Percentiles rank a stretch among this genome's conserved stretches.
Conservation (phyloP, 1,140 invertebrate genomes). For the Atta texana region DNA sequence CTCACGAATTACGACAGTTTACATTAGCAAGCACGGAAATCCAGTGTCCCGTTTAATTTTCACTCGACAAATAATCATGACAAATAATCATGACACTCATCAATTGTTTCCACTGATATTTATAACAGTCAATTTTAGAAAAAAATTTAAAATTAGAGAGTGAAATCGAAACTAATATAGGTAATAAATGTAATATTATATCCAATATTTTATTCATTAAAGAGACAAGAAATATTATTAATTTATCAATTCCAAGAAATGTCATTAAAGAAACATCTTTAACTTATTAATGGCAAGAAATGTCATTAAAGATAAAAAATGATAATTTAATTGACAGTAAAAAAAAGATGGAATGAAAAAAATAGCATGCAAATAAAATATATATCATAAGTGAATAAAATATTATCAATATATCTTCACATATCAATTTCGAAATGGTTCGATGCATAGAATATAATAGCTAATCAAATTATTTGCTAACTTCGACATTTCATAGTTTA, state of each 20-base stretch:
- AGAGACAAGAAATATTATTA: too few species aligned
- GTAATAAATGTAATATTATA: background rate
- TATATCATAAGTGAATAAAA: constrained; percentile 3
- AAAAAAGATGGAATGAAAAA: background rate
- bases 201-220: background rate
- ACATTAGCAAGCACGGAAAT: constrained; percentile 1
- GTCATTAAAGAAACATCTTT: background rate
- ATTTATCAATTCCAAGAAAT: background rate
- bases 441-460: background rate
- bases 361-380: too few species aligned
- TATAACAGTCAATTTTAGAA: background rate
- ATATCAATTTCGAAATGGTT: background rate
- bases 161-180: background rate
- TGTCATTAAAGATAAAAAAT: background rate
- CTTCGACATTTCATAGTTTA: constrained; percentile 1
- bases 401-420: background rate
- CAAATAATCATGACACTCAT: constrained; percentile 6
- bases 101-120: background rate
- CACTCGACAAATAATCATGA: background rate
- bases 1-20: constrained; percentile 40
- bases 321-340: background rate
- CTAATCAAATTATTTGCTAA: constrained; percentile 12
- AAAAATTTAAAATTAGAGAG: background rate
- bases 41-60: constrained; percentile 40
- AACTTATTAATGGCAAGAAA: background rate